Percentiles rank a stretch among this genome's conserved stretches.
Conservation (phyloP, 2,888 invertebrate genomes). For the Euplexia lucipara region DNA sequence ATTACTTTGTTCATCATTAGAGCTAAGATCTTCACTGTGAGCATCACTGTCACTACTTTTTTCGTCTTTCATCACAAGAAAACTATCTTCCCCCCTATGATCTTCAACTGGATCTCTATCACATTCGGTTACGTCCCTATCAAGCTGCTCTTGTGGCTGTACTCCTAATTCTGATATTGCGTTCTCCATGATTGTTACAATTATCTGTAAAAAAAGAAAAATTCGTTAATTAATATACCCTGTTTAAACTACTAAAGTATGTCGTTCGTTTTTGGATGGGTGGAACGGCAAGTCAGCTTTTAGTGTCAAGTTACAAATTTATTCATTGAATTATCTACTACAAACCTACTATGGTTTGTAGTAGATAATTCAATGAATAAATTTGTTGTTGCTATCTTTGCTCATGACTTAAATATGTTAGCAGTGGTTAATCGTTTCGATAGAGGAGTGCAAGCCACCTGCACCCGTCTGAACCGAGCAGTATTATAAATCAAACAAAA, state of each 20-base stretch:
- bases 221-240: background rate
- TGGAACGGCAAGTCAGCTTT: background rate
- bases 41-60: conserved; percentile 84
- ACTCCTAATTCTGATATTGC: conserved; percentile 52
- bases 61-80: conserved; percentile 78
- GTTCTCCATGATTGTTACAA: conserved; percentile 72
- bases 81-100: conserved; percentile 69
- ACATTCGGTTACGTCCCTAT: conserved; percentile 58
- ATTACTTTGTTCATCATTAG: conserved; percentile 85
- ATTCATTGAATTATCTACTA: too few species aligned
- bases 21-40: conserved; percentile 85
- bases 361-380: conserved; percentile 20
- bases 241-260: too few species aligned
- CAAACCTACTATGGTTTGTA: too few species aligned
- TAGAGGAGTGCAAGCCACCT: conserved; percentile 75
- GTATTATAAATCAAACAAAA: conserved; percentile 89
- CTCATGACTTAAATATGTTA: conserved; percentile 50
- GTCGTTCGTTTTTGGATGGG: background rate
- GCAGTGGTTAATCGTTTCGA: conserved; percentile 38
- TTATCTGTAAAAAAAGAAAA: conserved; percentile 71
- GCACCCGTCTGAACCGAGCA: conserved; percentile 75
- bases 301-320: too few species aligned
- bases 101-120: conserved; percentile 63
- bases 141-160: conserved; percentile 55
- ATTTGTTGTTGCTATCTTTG: conserved; percentile 41